Evolutionary conservation across 1,140 invertebrate species (phyloP).

Genomic region (Aplysia californica): DNA sequence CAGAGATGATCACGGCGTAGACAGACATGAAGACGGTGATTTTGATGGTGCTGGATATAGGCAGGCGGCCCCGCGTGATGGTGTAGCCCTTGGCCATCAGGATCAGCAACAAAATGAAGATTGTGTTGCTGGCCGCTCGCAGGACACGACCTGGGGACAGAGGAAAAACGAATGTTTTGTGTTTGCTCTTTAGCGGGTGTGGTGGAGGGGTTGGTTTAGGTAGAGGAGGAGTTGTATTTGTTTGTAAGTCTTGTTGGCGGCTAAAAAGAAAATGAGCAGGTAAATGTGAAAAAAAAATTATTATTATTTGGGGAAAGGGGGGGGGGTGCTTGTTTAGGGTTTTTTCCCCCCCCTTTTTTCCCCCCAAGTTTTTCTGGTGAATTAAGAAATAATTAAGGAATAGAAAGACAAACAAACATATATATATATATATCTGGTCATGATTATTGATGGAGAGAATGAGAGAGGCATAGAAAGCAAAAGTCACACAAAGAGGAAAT

Average conservation of each 20-base stretch:
- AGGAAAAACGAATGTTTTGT: too few relatives aligned
- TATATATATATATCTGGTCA: too few relatives aligned
- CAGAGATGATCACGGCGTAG: slow-evolving; percentile 77
- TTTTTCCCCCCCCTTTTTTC: neutral
- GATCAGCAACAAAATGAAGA: slow-evolving; percentile 82
- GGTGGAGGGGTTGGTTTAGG: too few relatives aligned
- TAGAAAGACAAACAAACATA: too few relatives aligned
- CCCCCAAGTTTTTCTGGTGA: neutral
- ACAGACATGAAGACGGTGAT: slow-evolving; percentile 84
- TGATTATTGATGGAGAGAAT: too few relatives aligned
- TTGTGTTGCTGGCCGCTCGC: slow-evolving; percentile 76
- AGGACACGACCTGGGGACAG: slow-evolving; percentile 76
- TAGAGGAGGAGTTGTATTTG: too few relatives aligned
- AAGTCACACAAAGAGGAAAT: neutral
- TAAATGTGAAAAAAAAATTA: neutral
- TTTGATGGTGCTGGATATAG: slow-evolving; percentile 77
- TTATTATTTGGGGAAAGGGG: neutral
- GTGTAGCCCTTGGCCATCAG: slow-evolving; percentile 91
- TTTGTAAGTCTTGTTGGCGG: too few relatives aligned
- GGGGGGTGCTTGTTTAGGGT: neutral
- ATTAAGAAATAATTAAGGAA: too few relatives aligned
- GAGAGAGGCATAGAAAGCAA: neutral
- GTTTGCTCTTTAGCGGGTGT: too few relatives aligned
- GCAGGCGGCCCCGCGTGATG: slow-evolving; percentile 84
- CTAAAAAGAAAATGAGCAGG: too few relatives aligned